A percentile compares a stretch with the other conserved stretches of the same genome.
phyloP scores from a whole-genome alignment of 2,113 vertebrate genomes.

The Panthera tigris region DNA sequence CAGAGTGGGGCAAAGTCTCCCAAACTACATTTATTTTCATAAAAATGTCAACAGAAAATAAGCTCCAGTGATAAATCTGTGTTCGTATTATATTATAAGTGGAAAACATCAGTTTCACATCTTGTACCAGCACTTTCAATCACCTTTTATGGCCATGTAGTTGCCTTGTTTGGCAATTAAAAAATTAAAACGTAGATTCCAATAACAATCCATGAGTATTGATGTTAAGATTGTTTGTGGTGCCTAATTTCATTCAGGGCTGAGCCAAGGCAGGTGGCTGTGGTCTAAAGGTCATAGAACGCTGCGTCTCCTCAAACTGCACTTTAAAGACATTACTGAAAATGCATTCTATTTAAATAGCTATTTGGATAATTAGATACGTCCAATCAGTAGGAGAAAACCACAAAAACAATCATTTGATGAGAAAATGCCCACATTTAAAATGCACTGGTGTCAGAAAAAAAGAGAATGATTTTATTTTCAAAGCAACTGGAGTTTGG shows the following conservation, averaged over 20 bases:
- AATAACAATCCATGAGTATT: neutral
- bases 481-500: constrained; percentile 57
- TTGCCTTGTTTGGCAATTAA: constrained; percentile 43
- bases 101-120: constrained; percentile 50
- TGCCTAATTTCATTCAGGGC: neutral
- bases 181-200: constrained; percentile 54
- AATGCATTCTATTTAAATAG: constrained; percentile 66
- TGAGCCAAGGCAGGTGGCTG: neutral
- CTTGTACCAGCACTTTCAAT: constrained; percentile 35
- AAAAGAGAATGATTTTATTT: constrained; percentile 67
- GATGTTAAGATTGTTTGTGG: neutral
- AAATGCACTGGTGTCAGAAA: constrained; percentile 59
- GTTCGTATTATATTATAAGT: neutral
- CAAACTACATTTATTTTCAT: constrained; percentile 43
- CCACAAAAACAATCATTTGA: constrained; percentile 56
- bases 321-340: constrained; percentile 48
- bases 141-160: constrained; percentile 41
- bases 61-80: constrained; percentile 19
- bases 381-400: constrained; percentile 14
- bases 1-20: neutral
- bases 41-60: constrained; percentile 52
- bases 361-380: constrained; percentile 65
- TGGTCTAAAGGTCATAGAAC: constrained; percentile 38
- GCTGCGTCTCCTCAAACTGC: constrained; percentile 6
- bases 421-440: constrained; percentile 62